Evolutionary conservation across 2,113 vertebrate genomes (phyloP).

Genomic region (Baryphthengus martii): DNA sequence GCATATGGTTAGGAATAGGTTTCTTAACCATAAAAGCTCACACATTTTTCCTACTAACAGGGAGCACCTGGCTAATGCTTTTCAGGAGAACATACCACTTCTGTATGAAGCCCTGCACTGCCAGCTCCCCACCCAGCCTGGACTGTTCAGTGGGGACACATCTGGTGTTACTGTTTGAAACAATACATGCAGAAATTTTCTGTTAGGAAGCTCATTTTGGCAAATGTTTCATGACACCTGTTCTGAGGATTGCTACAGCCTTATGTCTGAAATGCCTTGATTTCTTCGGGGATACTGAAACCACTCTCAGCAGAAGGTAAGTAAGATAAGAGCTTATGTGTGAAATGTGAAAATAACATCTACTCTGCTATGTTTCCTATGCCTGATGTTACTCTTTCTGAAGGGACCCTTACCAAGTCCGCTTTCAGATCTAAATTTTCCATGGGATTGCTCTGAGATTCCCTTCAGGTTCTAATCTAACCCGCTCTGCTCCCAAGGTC

Average conservation of each 20-base stretch:
- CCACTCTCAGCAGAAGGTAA: not conserved
- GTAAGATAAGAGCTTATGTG: not conserved
- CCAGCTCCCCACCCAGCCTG: not conserved
- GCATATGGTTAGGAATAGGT: not conserved
- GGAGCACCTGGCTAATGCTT: not conserved
- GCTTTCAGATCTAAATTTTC: not conserved
- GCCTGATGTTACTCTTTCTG: not conserved
- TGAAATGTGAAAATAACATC: not conserved
- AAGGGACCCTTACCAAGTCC: not conserved
- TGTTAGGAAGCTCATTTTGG: not conserved
- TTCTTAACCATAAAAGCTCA: not conserved
- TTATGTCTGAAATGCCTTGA: not conserved
- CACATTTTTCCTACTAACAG: not conserved
- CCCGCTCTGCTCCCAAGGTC: not conserved
- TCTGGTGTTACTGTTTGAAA: not conserved
- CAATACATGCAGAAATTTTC: not conserved
- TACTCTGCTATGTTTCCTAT: fast-evolving
- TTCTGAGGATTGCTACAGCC: not conserved
- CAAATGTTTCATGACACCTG: not conserved
- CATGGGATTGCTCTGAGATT: not conserved
- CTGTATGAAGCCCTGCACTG: fast-evolving
- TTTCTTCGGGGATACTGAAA: not conserved
- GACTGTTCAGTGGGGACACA: not conserved
- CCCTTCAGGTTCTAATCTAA: not conserved
- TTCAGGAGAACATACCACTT: not conserved